phyloP scores from a whole-genome alignment of 2,888 invertebrate genomes.

The Protonemura montana region DNA sequence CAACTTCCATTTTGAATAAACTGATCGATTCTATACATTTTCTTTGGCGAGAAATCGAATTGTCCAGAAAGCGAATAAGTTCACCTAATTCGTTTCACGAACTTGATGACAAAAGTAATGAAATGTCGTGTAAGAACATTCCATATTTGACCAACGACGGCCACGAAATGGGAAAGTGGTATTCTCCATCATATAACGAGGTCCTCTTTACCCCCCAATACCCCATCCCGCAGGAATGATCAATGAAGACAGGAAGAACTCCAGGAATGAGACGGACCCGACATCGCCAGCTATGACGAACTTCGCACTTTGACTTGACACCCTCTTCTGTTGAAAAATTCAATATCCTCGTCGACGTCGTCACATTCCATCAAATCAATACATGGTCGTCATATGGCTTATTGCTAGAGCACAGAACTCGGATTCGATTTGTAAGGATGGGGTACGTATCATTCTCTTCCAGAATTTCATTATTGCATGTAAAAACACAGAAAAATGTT shows the following conservation, averaged over 20 bases:
- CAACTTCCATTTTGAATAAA: neutral
- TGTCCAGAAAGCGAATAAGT: neutral
- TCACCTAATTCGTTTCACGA: neutral
- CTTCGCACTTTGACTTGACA: conserved; percentile 39
- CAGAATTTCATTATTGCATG: conserved; percentile 16
- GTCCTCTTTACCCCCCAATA: neutral
- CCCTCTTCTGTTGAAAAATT: conserved; percentile 45
- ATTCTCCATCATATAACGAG: neutral
- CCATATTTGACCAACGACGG: conserved; percentile 4
- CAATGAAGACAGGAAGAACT: conserved; percentile 45
- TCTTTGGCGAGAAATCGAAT: neutral
- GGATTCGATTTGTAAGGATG: conserved; percentile 17
- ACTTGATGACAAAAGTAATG: neutral
- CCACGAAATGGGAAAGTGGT: conserved; percentile 23
- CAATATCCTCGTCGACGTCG: conserved; percentile 42
- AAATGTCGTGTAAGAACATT: neutral
- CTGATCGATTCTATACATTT: neutral
- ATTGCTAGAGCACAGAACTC: neutral
- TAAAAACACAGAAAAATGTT: conserved; percentile 7
- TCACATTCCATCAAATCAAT: conserved; percentile 49
- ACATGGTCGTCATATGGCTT: conserved; percentile 29
- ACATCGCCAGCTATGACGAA: conserved; percentile 39
- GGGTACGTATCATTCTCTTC: neutral
- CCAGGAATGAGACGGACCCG: conserved; percentile 40
- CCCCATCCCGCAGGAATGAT: conserved; percentile 36